Conservation (phyloP, 1,140 invertebrate species). For the Grapholita molesta region DNA sequence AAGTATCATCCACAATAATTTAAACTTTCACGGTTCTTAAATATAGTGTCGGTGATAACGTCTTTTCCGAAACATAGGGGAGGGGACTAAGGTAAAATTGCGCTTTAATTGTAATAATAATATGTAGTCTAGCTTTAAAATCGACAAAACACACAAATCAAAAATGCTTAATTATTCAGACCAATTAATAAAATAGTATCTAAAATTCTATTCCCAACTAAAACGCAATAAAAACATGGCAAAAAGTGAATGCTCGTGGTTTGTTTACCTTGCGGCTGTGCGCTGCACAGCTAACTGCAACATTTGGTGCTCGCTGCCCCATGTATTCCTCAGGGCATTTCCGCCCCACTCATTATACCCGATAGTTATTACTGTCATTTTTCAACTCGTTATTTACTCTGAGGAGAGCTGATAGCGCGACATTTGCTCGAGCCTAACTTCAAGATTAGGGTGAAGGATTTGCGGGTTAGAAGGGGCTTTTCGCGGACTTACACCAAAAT, state of each 20-base stretch:
- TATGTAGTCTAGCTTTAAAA: not conserved
- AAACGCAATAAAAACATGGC: constrained; percentile 26
- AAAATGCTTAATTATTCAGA: not conserved
- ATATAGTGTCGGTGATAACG: too few relatives aligned
- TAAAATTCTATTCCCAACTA: constrained; percentile 21
- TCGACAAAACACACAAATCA: not conserved
- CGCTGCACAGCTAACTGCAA: constrained; percentile 39
- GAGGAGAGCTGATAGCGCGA: constrained; percentile 70
- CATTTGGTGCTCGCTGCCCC: constrained; percentile 65
- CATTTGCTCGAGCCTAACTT: constrained; percentile 64
- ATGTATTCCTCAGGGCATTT: constrained; percentile 68
- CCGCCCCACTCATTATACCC: constrained; percentile 73
- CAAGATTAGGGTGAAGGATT: constrained; percentile 65
- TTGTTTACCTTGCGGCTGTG: constrained; percentile 56
- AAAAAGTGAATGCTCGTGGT: constrained; percentile 25
- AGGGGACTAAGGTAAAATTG: too few relatives aligned
- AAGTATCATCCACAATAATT: too few relatives aligned
- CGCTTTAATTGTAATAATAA: too few relatives aligned
- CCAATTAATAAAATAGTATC: not conserved
- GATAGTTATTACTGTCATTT: constrained; percentile 77
- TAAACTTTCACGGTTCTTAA: too few relatives aligned
- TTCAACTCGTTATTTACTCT: constrained; percentile 78
- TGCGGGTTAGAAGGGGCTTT: constrained; percentile 56
- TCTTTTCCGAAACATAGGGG: too few relatives aligned
- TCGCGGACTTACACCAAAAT: constrained; percentile 54